Percentiles rank a stretch among this genome's conserved stretches.
Conservation (phyloP, 1,140 invertebrate genomes). For the Scaptomyza graminum region DNA sequence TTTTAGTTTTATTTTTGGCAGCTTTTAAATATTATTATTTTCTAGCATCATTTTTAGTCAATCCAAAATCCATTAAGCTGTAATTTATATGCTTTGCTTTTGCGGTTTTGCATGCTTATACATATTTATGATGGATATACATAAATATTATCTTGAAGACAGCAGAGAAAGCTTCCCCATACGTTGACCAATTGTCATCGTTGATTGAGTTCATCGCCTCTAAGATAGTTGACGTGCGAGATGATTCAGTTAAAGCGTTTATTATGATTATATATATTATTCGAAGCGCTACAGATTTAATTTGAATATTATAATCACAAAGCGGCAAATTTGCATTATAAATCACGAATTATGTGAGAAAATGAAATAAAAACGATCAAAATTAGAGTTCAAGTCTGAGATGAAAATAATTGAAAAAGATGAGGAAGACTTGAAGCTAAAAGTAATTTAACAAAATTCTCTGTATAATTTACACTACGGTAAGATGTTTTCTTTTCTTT, state of each 20-base stretch:
- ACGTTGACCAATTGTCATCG: constrained; percentile 40
- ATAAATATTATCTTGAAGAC: background rate
- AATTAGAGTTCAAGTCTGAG: no score
- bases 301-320: background rate
- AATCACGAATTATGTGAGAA: no score
- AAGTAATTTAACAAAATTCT: no score
- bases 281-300: background rate
- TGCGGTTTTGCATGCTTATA: constrained; percentile 39
- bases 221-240: constrained; percentile 4
- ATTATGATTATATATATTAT: background rate
- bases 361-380: no score
- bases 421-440: no score
- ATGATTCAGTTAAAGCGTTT: constrained; percentile 12
- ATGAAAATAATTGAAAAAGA: no score
- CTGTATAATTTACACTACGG: no score
- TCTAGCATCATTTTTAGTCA: constrained; percentile 3
- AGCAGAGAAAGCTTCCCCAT: constrained; percentile 36
- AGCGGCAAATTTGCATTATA: background rate
- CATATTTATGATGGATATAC: background rate
- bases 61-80: constrained; percentile 14
- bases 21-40: background rate
- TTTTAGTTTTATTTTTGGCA: constrained; percentile 2
- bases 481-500: no score
- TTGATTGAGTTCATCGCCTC: constrained; percentile 43
- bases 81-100: constrained; percentile 15